These are phyloP conservation scores for Tyto alba DNA, from an alignment of 2,113 vertebrate species.

Conservation along the genomic window DNA sequence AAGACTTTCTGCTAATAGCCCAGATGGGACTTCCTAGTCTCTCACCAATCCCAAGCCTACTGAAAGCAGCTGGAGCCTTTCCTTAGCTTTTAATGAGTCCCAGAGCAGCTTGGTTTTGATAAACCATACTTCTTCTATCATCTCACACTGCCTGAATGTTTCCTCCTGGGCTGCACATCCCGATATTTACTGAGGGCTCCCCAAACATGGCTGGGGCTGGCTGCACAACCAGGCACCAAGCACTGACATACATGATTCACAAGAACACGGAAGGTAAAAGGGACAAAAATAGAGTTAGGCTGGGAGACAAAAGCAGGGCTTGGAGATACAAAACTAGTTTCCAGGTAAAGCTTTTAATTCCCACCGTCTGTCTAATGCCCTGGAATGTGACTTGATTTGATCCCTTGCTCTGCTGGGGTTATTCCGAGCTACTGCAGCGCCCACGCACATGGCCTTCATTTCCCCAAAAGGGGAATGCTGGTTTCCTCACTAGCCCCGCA, in stretches of 20 bases:
- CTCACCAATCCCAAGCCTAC: background rate
- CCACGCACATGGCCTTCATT: background rate
- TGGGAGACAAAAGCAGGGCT: conserved; percentile 27
- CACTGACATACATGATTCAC: accelerated
- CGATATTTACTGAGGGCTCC: background rate
- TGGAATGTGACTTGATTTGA: conserved; percentile 52
- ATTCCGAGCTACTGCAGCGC: background rate
- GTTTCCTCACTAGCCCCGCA: background rate
- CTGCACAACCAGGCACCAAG: background rate
- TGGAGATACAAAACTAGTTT: conserved; percentile 30
- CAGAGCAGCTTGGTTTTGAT: background rate
- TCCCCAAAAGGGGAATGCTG: background rate
- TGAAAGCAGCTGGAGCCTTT: background rate
- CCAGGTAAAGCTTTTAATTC: conserved; percentile 70
- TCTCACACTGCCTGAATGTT: background rate
- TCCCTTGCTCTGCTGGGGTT: background rate
- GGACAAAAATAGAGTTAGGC: conserved; percentile 24
- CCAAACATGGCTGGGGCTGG: background rate
- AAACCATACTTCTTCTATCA: background rate
- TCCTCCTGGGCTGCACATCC: background rate
- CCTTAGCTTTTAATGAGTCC: background rate
- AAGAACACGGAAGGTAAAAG: background rate
- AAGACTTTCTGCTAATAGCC: background rate
- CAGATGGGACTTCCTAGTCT: background rate
- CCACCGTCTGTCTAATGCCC: conserved; percentile 63